phyloP scores from a whole-genome alignment of 2,113 vertebrate genomes.

The Hylia prasina region DNA sequence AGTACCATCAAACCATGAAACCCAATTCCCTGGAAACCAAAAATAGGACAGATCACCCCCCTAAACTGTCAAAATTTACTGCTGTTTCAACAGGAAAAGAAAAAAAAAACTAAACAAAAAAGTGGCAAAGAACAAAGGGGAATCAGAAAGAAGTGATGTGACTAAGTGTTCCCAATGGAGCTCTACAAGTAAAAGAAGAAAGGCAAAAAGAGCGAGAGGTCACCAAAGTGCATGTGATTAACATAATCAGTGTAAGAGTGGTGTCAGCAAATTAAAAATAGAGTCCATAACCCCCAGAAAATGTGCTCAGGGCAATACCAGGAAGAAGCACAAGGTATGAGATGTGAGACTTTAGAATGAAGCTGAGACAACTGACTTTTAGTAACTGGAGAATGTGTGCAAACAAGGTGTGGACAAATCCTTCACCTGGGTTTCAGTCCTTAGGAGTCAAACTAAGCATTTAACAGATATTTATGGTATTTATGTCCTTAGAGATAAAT shows the following conservation, averaged over 20 bases:
- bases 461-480: not conserved
- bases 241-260: conserved; percentile 46
- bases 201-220: not conserved
- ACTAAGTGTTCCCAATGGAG: conserved; percentile 25
- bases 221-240: conserved; percentile 29
- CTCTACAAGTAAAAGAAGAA: conserved; percentile 37
- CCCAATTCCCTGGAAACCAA: conserved; percentile 1
- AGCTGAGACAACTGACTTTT: not conserved
- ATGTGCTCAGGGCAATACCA: not conserved
- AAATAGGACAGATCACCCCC: not conserved
- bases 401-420: not conserved
- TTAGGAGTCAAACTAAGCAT: not conserved
- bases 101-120: not conserved
- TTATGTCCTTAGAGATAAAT: not conserved
- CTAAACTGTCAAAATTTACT: conserved; percentile 29
- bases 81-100: not conserved
- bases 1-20: not conserved
- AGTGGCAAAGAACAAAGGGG: not conserved
- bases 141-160: conserved; percentile 46
- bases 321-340: not conserved
- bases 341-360: not conserved
- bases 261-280: conserved; percentile 59
- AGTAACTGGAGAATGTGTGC: not conserved
- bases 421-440: not conserved
- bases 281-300: not conserved